These are phyloP conservation scores for Sphaerophoria taeniata DNA, from an alignment of 2,888 invertebrate species.

Conservation along the genomic window DNA sequence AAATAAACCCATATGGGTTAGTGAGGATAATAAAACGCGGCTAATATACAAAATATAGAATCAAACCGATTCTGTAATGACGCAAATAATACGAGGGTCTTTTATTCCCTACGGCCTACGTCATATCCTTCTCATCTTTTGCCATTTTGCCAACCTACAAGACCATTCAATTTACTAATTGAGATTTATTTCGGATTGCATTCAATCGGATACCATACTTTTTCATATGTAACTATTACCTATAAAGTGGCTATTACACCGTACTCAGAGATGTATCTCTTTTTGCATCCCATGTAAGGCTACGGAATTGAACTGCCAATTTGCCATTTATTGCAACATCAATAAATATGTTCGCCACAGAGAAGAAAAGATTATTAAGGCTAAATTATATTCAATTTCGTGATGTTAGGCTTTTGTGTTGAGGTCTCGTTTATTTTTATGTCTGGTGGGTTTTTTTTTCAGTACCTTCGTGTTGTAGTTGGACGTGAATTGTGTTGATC, in stretches of 20 bases:
- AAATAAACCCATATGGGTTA: too few species aligned
- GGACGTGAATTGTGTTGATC: neutral
- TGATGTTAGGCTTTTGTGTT: slow-evolving; percentile 37
- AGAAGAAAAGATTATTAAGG: neutral
- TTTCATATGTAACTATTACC: slow-evolving; percentile 30
- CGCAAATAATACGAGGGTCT: slow-evolving; percentile 36
- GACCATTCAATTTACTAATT: slow-evolving; percentile 59
- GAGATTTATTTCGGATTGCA: slow-evolving; percentile 60
- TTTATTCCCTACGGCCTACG: slow-evolving; percentile 1
- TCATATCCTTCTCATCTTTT: slow-evolving; percentile 6
- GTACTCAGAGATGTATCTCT: slow-evolving; percentile 31
- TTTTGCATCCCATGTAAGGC: slow-evolving; percentile 37
- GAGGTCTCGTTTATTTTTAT: slow-evolving; percentile 15
- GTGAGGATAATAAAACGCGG: too few species aligned
- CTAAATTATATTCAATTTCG: slow-evolving; percentile 33
- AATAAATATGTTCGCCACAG: slow-evolving; percentile 45
- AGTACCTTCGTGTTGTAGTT: neutral
- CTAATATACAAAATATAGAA: neutral
- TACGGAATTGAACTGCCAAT: slow-evolving; percentile 54
- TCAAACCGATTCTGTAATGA: slow-evolving; percentile 22
- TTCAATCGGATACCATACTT: slow-evolving; percentile 29
- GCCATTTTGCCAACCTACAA: neutral
- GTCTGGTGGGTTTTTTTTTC: neutral
- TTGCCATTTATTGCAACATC: slow-evolving; percentile 63
- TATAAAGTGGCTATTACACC: slow-evolving; percentile 38